Evolutionary conservation across 2,113 vertebrate genomes (phyloP).

Genomic region (Chaetodon auriga): DNA sequence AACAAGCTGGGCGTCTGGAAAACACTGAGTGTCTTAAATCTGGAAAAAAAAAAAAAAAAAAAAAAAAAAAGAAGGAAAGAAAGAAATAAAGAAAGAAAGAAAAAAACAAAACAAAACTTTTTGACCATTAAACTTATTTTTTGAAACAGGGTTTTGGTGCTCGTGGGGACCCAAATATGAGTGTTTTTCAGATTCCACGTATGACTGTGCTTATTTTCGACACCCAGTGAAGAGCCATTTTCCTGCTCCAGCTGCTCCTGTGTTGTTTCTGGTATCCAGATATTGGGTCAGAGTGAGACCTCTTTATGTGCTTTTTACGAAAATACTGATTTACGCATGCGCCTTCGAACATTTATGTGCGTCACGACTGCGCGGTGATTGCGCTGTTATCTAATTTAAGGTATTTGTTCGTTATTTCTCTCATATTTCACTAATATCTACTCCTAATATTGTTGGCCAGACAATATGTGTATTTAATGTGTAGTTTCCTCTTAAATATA

Average conservation of each 20-base stretch:
- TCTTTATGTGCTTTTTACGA: fast-evolving
- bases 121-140: background rate
- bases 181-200: too few relatives aligned
- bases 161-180: too few relatives aligned
- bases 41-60: too few relatives aligned
- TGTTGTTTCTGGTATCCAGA: background rate
- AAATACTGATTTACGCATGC: background rate
- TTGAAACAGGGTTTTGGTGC: background rate
- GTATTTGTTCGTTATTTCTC: background rate
- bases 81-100: too few relatives aligned
- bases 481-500: background rate
- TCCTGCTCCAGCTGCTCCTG: background rate
- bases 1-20: background rate
- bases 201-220: background rate
- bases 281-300: background rate
- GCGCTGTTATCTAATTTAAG: fast-evolving
- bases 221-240: too few relatives aligned
- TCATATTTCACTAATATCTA: background rate
- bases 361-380: constrained; percentile 14
- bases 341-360: background rate
- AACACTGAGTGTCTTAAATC: too few relatives aligned
- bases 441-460: fast-evolving
- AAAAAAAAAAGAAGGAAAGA: too few relatives aligned
- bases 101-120: too few relatives aligned
- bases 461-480: fast-evolving